These are phyloP conservation scores for Apus apus DNA, from an alignment of 2,113 vertebrate species.

Conservation along the genomic window DNA sequence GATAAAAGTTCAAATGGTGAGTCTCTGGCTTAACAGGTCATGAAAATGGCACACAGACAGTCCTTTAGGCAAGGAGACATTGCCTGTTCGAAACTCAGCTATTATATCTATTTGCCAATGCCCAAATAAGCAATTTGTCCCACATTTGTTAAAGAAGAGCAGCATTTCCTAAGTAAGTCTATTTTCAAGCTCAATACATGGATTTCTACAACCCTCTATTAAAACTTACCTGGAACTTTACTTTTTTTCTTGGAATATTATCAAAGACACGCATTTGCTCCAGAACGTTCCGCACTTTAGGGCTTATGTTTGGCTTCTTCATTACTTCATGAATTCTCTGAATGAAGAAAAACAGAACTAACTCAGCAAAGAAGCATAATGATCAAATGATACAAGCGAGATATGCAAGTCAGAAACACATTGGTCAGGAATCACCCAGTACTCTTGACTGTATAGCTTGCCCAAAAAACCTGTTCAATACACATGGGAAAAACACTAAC, in stretches of 20 bases:
- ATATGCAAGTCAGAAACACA: not conserved
- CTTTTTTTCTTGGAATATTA: slow-evolving; percentile 94
- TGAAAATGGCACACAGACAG: not conserved
- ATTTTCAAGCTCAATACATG: not conserved
- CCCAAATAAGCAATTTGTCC: not conserved
- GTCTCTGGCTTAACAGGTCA: not conserved
- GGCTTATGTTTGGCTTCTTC: slow-evolving; percentile 83
- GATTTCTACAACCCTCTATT: not conserved
- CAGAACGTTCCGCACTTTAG: slow-evolving; percentile 84
- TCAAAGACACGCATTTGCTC: slow-evolving; percentile 86
- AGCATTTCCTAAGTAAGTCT: not conserved
- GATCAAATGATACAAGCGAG: not conserved
- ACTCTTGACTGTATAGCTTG: not conserved
- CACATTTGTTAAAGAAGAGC: not conserved
- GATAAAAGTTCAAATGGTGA: not conserved
- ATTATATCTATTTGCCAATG: not conserved
- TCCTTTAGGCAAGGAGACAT: not conserved
- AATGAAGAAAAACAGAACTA: not conserved
- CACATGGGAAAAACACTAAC: not conserved
- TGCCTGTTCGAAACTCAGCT: not conserved
- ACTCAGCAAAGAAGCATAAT: not conserved
- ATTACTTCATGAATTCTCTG: slow-evolving; percentile 89
- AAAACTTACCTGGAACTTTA: slow-evolving; percentile 90
- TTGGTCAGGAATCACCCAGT: not conserved
- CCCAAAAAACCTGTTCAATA: not conserved